These are phyloP conservation scores for Cyclura pinguis DNA, from an alignment of 2,797 vertebrate genomes.

Conservation along the genomic window DNA sequence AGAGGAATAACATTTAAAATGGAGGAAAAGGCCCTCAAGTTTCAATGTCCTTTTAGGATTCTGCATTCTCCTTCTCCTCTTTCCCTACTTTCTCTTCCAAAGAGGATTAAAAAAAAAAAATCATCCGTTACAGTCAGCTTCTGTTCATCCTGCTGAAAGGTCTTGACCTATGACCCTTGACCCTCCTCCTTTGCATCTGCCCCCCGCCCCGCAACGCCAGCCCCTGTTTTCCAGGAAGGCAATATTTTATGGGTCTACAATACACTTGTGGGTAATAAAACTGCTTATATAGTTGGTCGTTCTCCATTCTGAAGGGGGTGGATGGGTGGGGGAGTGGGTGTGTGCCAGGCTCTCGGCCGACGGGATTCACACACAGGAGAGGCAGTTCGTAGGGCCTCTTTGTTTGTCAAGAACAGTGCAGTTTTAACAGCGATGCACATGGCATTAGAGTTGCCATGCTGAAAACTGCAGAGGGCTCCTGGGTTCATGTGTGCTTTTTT, in stretches of 20 bases:
- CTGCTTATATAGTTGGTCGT: neutral
- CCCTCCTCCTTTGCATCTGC: constrained; percentile 54
- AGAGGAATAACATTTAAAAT: neutral
- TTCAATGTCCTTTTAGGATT: constrained; percentile 22
- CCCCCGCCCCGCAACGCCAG: constrained; percentile 44
- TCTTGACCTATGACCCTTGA: constrained; percentile 78
- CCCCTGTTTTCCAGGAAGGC: constrained; percentile 45
- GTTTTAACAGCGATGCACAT: neutral
- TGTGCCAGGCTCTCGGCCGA: neutral
- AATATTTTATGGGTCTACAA: constrained; percentile 71
- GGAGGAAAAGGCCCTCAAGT: neutral
- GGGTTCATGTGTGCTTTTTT: too few relatives aligned
- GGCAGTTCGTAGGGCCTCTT: too few relatives aligned
- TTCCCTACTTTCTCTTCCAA: constrained; percentile 29
- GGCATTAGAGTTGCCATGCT: too few relatives aligned
- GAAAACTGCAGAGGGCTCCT: too few relatives aligned
- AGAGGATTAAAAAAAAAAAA: neutral
- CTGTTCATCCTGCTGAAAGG: constrained; percentile 74
- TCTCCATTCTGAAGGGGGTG: neutral
- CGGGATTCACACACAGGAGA: neutral
- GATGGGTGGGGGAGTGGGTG: neutral
- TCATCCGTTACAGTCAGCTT: constrained; percentile 56
- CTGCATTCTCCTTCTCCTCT: neutral
- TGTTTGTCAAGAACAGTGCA: too few relatives aligned
- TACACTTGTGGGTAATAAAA: constrained; percentile 33